Percentiles rank a stretch among this genome's conserved stretches.
phyloP scores from a whole-genome alignment of 2,888 invertebrate species.

The Bimastos eiseni region DNA sequence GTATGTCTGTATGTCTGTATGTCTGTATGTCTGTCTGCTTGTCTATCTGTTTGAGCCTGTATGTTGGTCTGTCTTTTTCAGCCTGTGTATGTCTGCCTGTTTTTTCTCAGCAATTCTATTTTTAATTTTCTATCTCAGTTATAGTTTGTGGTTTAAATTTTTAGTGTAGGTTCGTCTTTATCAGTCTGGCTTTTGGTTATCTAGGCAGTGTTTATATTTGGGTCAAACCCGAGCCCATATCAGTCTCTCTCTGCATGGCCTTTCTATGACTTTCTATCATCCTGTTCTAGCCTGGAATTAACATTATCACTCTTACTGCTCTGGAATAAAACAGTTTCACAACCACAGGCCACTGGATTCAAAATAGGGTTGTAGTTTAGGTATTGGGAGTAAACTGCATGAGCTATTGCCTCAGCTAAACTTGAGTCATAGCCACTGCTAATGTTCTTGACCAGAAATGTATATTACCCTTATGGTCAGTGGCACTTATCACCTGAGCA shows the following conservation, averaged over 20 bases:
- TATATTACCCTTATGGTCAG: neutral
- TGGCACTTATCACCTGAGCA: too few species aligned
- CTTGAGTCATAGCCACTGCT: neutral
- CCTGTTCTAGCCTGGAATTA: neutral
- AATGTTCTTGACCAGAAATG: neutral
- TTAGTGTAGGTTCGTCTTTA: too few species aligned
- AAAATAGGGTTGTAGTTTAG: neutral
- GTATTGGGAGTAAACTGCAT: neutral
- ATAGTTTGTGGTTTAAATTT: too few species aligned
- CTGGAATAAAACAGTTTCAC: slow-evolving; percentile 5
- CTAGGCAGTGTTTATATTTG: neutral
- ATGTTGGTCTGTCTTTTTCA: too few species aligned
- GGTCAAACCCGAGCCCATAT: neutral
- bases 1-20: neutral
- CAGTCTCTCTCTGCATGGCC: too few species aligned
- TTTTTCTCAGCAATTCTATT: too few species aligned
- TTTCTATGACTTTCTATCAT: too few species aligned
- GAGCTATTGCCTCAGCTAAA: neutral
- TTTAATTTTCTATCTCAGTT: too few species aligned
- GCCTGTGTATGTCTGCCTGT: too few species aligned
- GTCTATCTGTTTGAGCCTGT: too few species aligned
- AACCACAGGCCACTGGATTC: slow-evolving; percentile 2
- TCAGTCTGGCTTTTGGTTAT: neutral
- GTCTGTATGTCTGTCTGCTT: neutral
- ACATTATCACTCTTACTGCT: neutral